These are phyloP conservation scores for Lysiphlebus fabarum DNA, from an alignment of 1,140 invertebrate genomes.

Conservation along the genomic window DNA sequence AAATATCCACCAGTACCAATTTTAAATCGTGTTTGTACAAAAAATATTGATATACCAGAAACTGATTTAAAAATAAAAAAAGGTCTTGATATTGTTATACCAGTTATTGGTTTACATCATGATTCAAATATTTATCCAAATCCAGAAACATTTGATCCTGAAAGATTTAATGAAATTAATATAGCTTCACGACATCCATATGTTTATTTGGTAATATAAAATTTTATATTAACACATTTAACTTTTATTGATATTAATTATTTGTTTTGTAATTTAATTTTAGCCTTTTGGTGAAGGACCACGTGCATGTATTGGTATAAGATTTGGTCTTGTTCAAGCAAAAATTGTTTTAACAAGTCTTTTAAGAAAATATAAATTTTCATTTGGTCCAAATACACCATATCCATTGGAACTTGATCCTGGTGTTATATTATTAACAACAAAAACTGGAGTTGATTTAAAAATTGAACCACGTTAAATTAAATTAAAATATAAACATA, in stretches of 20 bases:
- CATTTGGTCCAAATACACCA: too few species aligned
- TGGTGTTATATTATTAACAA: too few species aligned
- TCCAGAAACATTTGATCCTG: constrained; percentile 67
- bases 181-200: constrained; percentile 38
- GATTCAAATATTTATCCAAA: constrained; percentile 63
- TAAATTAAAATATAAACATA: too few species aligned
- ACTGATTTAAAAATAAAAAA: constrained; percentile 48
- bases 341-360: too few species aligned
- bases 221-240: too few species aligned
- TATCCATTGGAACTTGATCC: too few species aligned
- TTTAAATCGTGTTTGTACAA: constrained; percentile 52
- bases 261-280: too few species aligned
- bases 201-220: constrained; percentile 39
- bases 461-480: too few species aligned
- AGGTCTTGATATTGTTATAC: constrained; percentile 55
- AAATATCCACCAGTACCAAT: constrained; percentile 57
- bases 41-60: constrained; percentile 54
- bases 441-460: not conserved
- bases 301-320: constrained; percentile 56
- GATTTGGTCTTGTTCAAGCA: too few species aligned
- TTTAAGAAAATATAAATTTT: too few species aligned
- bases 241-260: too few species aligned
- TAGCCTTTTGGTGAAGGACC: constrained; percentile 58
- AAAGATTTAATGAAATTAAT: constrained; percentile 61
- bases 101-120: constrained; percentile 59